A percentile compares a stretch with the other conserved stretches of the same genome.
Conservation (phyloP, 2,797 vertebrate genomes). For the Sus cebifrons region DNA sequence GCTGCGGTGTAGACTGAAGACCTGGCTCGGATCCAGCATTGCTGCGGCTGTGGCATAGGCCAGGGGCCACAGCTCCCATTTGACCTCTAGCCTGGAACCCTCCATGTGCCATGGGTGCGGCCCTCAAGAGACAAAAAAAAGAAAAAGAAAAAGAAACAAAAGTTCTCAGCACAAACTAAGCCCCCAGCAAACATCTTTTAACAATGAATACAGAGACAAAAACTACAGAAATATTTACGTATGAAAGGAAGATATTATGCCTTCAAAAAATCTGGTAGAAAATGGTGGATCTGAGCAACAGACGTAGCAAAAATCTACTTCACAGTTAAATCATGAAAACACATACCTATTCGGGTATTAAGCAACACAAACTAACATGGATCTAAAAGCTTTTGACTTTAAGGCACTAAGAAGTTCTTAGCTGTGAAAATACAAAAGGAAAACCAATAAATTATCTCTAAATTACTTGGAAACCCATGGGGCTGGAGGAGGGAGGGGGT, state of each 20-base stretch:
- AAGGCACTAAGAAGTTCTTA: slow-evolving; percentile 56
- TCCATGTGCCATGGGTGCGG: no score
- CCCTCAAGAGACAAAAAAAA: no score
- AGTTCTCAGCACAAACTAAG: background rate
- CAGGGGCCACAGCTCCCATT: no score
- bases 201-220: slow-evolving; percentile 62
- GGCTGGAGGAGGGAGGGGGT: background rate
- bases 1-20: no score
- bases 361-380: slow-evolving; percentile 46
- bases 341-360: slow-evolving; percentile 34
- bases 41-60: no score
- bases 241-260: slow-evolving; percentile 6
- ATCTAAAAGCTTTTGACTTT: slow-evolving; percentile 58
- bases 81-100: no score
- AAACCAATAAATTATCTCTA: slow-evolving; percentile 71
- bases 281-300: background rate
- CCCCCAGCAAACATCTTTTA: slow-evolving; percentile 41
- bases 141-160: background rate
- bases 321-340: slow-evolving; percentile 68
- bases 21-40: no score
- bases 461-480: slow-evolving; percentile 65
- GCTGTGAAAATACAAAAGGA: slow-evolving; percentile 67
- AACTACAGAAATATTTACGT: slow-evolving; percentile 53
- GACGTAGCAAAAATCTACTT: slow-evolving; percentile 60
- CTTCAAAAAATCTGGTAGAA: background rate